Conservation (phyloP, 1,140 invertebrate genomes). For the Carcinoscorpius rotundicauda region DNA sequence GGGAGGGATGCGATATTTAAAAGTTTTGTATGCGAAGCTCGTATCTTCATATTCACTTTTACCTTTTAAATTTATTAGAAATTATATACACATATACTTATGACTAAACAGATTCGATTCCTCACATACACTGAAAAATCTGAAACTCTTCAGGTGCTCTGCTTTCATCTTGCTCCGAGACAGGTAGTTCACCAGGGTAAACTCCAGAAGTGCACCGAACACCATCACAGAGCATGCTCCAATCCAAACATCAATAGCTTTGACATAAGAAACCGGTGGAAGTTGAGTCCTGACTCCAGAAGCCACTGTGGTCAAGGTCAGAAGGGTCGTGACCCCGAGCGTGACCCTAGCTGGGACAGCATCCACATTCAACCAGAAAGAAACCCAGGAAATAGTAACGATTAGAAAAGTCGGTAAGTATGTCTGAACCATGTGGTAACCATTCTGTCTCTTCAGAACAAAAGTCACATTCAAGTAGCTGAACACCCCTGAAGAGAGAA, state of each 20-base stretch:
- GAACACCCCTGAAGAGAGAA: conserved; percentile 15
- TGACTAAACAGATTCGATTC: too few species aligned
- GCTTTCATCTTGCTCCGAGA: conserved; percentile 17
- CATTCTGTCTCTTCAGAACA: conserved; percentile 30
- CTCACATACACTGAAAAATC: too few species aligned
- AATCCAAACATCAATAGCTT: conserved; percentile 33
- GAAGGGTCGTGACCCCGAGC: conserved; percentile 31
- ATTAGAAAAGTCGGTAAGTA: conserved; percentile 78
- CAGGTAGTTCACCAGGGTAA: conserved; percentile 30
- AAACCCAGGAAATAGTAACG: conserved; percentile 78
- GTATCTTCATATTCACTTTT: too few species aligned
- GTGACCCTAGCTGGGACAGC: conserved; percentile 54
- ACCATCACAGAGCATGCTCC: conserved; percentile 32
- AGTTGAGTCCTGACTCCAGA: conserved; percentile 27
- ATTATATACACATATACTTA: too few species aligned
- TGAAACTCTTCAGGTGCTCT: conserved; percentile 7
- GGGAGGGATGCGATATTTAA: too few species aligned
- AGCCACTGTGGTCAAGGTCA: conserved; percentile 29
- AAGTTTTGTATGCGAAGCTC: too few species aligned
- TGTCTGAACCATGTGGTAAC: conserved; percentile 80
- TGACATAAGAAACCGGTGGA: conserved; percentile 29
- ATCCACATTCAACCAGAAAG: conserved; percentile 78
- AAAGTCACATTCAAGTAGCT: conserved; percentile 24
- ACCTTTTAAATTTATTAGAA: too few species aligned
- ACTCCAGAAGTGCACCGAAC: conserved; percentile 32